Evolutionary conservation across 2,113 vertebrate species (phyloP).

Genomic region (Crotalus tigris): DNA sequence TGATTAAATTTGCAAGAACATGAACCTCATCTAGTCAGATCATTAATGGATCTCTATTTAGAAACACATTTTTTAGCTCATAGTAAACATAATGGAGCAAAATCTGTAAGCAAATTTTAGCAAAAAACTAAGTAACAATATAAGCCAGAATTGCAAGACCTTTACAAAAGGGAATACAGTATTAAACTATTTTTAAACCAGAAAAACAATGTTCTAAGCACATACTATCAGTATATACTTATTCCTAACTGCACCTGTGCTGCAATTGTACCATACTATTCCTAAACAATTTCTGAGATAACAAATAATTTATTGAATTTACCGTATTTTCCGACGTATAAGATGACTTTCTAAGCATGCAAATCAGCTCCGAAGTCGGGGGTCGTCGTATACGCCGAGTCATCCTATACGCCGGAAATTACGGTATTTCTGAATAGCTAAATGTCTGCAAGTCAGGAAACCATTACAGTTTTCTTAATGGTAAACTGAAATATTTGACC

Average conservation of each 20-base stretch:
- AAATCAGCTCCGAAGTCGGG: no score
- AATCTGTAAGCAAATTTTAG: not conserved
- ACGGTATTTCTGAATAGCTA: not conserved
- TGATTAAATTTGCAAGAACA: not conserved
- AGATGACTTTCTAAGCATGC: no score
- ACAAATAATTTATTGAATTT: not conserved
- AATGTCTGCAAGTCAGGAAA: no score
- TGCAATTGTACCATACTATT: not conserved
- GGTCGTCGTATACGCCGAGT: no score
- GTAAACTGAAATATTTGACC: not conserved
- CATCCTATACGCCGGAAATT: no score
- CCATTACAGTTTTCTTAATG: not conserved
- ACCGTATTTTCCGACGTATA: no score
- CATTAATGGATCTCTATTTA: not conserved
- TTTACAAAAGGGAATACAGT: not conserved
- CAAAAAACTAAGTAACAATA: not conserved
- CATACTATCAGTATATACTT: not conserved
- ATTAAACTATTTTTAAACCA: not conserved
- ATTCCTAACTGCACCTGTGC: not conserved
- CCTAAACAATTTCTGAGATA: not conserved
- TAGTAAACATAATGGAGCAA: not conserved
- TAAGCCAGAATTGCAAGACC: not conserved
- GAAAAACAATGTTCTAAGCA: not conserved
- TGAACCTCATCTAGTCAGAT: not conserved
- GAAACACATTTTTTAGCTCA: not conserved